Evolutionary conservation across 1,140 invertebrate species (phyloP).

Genomic region (Trachymyrmex cornetzi): DNA sequence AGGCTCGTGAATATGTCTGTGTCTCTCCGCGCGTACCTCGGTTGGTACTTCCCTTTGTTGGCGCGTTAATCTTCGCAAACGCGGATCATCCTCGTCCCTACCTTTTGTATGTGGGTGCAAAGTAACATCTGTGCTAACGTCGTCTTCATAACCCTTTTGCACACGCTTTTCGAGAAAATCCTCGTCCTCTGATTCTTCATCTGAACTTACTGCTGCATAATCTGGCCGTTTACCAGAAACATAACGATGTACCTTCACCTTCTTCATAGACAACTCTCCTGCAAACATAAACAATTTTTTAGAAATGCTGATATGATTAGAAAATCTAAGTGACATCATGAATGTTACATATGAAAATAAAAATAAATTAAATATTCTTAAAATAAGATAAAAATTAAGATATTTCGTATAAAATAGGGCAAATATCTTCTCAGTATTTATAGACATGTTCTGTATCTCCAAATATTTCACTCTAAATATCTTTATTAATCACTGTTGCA

Average conservation of each 20-base stretch:
- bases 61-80: conserved; percentile 89
- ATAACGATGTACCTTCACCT: conserved; percentile 97
- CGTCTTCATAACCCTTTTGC: conserved; percentile 78
- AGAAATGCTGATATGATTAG: neutral
- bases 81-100: conserved; percentile 91
- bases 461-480: neutral
- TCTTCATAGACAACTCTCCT: conserved; percentile 98
- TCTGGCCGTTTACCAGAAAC: conserved; percentile 97
- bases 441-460: neutral
- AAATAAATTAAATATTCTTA: neutral
- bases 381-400: neutral
- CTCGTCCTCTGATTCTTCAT: conserved; percentile 94
- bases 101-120: conserved; percentile 73
- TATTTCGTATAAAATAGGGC: neutral
- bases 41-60: conserved; percentile 88
- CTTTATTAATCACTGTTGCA: too few relatives aligned
- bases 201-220: conserved; percentile 94
- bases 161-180: conserved; percentile 91
- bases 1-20: conserved; percentile 90
- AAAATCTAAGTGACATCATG: neutral
- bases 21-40: conserved; percentile 86
- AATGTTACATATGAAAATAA: neutral
- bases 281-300: conserved; percentile 62
- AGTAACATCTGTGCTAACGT: conserved; percentile 63
- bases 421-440: conserved; percentile 4